Percentiles rank a stretch among this genome's conserved stretches.
Conservation (phyloP, 2,888 invertebrate genomes). For the Seira ritae region DNA sequence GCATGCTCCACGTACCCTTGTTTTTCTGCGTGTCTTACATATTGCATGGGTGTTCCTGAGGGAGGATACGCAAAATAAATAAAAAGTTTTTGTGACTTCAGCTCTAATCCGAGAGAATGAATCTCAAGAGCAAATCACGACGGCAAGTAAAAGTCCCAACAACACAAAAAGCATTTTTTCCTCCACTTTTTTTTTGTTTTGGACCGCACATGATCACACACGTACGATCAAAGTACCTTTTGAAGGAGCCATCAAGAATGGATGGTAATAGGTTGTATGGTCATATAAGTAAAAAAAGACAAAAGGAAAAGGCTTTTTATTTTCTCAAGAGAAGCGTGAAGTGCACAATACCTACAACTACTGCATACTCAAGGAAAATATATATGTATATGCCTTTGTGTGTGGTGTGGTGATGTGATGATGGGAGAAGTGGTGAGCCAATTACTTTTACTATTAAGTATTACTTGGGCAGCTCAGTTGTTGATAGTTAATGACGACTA, state of each 20-base stretch:
- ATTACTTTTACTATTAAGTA: constrained; percentile 54
- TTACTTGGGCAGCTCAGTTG: constrained; percentile 3
- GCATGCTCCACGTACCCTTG: no score
- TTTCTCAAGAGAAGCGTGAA: neutral
- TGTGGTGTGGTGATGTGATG: constrained; percentile 21
- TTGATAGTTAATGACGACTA: neutral
- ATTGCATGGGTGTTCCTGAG: constrained; percentile 50
- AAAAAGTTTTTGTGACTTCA: constrained; percentile 30
- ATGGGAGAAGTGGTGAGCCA: neutral
- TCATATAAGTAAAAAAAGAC: neutral
- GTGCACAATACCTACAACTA: neutral
- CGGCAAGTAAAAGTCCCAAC: neutral
- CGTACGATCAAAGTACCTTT: constrained; percentile 6
- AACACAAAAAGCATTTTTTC: no score
- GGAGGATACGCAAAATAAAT: constrained; percentile 45
- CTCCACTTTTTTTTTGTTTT: neutral
- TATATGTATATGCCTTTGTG: constrained; percentile 25
- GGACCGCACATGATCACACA: constrained; percentile 14
- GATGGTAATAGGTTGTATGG: neutral
- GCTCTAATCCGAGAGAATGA: neutral
- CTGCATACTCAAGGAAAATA: no score
- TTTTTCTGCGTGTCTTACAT: constrained; percentile 24
- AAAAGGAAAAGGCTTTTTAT: neutral
- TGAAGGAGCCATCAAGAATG: neutral
- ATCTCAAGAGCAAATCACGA: constrained; percentile 3